Percentiles rank a stretch among this genome's conserved stretches.
phyloP scores from a whole-genome alignment of 2,113 vertebrate genomes.

The Sceloporus undulatus region DNA sequence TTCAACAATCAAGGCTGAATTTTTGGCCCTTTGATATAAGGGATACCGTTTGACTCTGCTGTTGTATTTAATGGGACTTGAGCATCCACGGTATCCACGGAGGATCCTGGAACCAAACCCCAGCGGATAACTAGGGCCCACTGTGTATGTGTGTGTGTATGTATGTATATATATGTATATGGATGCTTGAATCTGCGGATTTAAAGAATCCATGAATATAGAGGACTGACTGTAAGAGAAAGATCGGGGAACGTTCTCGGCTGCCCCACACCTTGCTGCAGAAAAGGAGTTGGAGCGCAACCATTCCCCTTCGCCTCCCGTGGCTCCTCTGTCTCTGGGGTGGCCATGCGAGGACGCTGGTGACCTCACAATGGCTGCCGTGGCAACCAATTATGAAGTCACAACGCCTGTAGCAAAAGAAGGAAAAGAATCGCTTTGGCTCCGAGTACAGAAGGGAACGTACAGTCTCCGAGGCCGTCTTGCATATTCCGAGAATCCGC shows the following conservation, averaged over 20 bases:
- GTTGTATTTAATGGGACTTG: too few species aligned
- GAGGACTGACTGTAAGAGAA: not conserved
- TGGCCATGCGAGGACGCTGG: constrained; percentile 14
- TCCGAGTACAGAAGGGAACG: not conserved
- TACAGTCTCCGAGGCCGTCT: not conserved
- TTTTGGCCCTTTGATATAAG: too few species aligned
- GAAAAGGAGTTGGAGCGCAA: not conserved
- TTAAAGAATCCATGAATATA: too few species aligned
- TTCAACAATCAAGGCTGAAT: too few species aligned
- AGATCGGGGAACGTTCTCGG: too few species aligned
- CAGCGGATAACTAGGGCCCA: too few species aligned
- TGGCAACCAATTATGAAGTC: constrained; percentile 69
- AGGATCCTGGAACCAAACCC: too few species aligned
- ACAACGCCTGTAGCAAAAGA: constrained; percentile 2
- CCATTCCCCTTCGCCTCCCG: rapidly evolving
- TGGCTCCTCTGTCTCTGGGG: not conserved
- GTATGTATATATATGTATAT: too few species aligned
- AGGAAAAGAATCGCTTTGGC: not conserved
- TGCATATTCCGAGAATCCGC: rapidly evolving
- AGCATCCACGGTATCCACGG: too few species aligned
- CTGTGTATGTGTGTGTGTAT: too few species aligned
- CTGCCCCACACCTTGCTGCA: not conserved
- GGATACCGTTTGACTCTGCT: too few species aligned
- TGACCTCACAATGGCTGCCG: constrained; percentile 67
- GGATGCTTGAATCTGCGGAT: too few species aligned